Percentiles rank a stretch among this genome's conserved stretches.
These are phyloP conservation scores for Vimba vimba DNA, from an alignment of 2,113 vertebrate species.

Conservation along the genomic window DNA sequence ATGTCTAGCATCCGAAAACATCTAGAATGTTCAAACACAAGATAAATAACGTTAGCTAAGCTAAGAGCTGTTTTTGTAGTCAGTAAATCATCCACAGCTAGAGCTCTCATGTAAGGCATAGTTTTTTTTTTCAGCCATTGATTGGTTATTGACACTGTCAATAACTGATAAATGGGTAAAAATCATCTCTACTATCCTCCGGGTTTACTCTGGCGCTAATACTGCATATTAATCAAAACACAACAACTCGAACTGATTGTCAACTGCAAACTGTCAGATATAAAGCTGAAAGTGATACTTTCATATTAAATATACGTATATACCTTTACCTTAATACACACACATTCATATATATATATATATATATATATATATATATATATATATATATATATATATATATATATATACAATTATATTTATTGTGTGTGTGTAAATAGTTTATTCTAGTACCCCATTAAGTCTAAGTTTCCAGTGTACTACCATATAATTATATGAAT, in stretches of 20 bases:
- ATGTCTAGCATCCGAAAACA: background rate
- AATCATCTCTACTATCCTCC: background rate
- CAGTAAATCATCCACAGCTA: slow-evolving; percentile 2
- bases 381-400: too few species aligned
- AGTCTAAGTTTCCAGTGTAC: background rate
- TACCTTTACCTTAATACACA: too few species aligned
- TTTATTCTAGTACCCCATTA: background rate
- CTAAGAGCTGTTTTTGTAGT: background rate
- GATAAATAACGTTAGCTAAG: background rate
- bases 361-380: too few species aligned
- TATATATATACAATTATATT: too few species aligned
- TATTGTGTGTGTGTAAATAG: too few species aligned
- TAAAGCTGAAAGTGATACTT: background rate
- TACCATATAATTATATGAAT: background rate
- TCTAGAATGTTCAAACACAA: background rate
- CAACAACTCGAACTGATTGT: background rate
- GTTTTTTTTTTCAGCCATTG: background rate
- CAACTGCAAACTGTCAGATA: background rate
- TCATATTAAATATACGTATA: background rate
- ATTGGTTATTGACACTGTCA: background rate
- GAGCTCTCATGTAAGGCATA: background rate
- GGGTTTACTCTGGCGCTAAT: background rate
- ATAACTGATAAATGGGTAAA: background rate
- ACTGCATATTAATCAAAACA: background rate
- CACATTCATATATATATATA: too few species aligned